phyloP scores from a whole-genome alignment of 2,113 vertebrate species.

The Percina caprodes region DNA sequence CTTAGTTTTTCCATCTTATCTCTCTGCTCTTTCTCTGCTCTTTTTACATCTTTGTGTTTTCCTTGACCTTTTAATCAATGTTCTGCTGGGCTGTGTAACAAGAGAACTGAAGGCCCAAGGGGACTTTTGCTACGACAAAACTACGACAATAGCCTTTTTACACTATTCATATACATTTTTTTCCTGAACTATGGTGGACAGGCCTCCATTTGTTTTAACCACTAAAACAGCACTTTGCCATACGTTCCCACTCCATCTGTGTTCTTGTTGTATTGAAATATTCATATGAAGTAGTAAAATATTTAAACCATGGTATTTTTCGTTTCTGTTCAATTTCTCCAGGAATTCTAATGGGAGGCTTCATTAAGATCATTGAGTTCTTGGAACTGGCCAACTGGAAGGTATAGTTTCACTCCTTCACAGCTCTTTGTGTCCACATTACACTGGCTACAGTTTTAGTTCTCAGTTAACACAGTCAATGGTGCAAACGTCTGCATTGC shows the following conservation, averaged over 20 bases:
- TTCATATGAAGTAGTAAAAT: constrained; percentile 25
- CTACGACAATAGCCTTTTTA: constrained; percentile 32
- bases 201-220: constrained; percentile 24
- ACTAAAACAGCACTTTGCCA: constrained; percentile 28
- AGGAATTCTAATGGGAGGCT: constrained; percentile 99
- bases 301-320: constrained; percentile 36
- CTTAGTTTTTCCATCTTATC: constrained; percentile 32
- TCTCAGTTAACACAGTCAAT: background rate
- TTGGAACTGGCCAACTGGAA: constrained; percentile 99
- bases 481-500: background rate
- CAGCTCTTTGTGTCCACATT: background rate
- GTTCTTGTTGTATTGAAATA: background rate
- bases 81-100: constrained; percentile 33
- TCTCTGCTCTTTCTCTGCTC: constrained; percentile 11
- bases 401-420: constrained; percentile 81
- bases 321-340: constrained; percentile 53
- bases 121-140: constrained; percentile 44
- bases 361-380: constrained; percentile 98
- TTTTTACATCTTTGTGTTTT: constrained; percentile 45
- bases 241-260: constrained; percentile 10
- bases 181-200: constrained; percentile 16
- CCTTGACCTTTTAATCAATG: constrained; percentile 51
- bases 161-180: background rate
- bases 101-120: constrained; percentile 30
- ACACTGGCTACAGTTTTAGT: background rate